Evolutionary conservation across 2,888 invertebrate species (phyloP).

Genomic region (Chymomyza fuscimana): DNA sequence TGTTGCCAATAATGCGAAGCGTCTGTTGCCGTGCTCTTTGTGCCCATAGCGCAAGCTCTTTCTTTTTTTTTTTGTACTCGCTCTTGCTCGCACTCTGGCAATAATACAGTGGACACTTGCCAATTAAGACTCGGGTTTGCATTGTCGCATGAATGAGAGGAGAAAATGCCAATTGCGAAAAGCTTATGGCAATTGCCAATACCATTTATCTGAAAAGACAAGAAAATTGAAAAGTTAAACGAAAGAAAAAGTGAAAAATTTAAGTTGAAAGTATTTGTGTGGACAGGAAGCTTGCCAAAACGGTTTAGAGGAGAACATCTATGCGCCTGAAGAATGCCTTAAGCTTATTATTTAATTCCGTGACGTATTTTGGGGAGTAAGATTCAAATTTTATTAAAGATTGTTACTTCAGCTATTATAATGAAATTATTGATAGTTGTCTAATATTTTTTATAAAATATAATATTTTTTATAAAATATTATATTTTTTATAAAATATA

Average conservation of each 20-base stretch:
- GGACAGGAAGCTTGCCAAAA: not conserved
- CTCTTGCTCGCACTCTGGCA: not conserved
- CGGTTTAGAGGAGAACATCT: not conserved
- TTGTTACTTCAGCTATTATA: no score
- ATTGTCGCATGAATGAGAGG: not conserved
- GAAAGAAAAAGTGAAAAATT: not conserved
- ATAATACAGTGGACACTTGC: not conserved
- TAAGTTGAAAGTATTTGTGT: not conserved
- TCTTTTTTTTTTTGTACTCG: not conserved
- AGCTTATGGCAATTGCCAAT: not conserved
- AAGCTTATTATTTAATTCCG: no score
- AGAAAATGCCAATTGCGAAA: not conserved
- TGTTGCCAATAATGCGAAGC: constrained; percentile 3
- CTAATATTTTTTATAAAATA: no score
- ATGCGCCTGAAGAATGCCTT: no score
- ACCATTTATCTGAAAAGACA: not conserved
- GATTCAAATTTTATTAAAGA: no score
- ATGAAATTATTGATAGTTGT: no score
- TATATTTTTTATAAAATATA: no score
- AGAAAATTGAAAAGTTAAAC: not conserved
- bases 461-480: no score
- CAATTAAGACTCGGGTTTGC: not conserved
- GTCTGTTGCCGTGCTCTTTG: not conserved
- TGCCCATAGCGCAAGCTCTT: not conserved
- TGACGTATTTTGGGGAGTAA: no score